Percentiles rank a stretch among this genome's conserved stretches.
Conservation (phyloP, 2,888 invertebrate genomes). For the Eupithecia insigniata region DNA sequence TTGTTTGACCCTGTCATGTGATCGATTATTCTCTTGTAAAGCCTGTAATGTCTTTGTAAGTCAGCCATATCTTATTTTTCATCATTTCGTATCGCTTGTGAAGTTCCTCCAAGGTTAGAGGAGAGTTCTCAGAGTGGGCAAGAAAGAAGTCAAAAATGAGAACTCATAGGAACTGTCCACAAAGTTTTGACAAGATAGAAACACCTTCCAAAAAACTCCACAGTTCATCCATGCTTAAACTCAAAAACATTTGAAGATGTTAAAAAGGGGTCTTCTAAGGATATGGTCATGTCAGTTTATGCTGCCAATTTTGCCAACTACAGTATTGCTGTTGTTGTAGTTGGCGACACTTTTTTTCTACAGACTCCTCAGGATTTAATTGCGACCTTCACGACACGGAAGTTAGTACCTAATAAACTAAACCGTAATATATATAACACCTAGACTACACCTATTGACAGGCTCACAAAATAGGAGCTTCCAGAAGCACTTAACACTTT, state of each 20-base stretch:
- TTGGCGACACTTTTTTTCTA: conserved; percentile 53
- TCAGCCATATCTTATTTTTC: not conserved
- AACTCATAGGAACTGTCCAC: not conserved
- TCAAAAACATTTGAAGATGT: not conserved
- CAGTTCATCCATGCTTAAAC: too few relatives aligned
- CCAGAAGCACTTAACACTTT: not conserved
- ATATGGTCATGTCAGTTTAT: not conserved
- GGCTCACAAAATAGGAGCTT: not conserved
- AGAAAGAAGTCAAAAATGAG: not conserved
- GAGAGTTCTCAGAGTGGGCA: not conserved
- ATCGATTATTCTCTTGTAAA: conserved; percentile 45
- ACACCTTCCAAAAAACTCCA: too few relatives aligned
- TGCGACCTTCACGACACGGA: conserved; percentile 39
- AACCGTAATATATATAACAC: conserved; percentile 30
- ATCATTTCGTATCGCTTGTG: not conserved
- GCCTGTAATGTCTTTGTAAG: not conserved
- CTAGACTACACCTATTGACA: conserved; percentile 1
- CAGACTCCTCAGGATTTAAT: conserved; percentile 32
- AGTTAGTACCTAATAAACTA: conserved; percentile 19
- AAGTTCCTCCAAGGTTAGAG: not conserved
- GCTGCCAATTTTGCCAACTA: too few relatives aligned
- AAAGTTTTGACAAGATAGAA: not conserved
- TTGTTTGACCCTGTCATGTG: conserved; percentile 48
- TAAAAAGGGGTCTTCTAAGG: not conserved
- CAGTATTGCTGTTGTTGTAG: not conserved